A percentile compares a stretch with the other conserved stretches of the same genome.
These are phyloP conservation scores for Actinopyga echinites DNA, from an alignment of 53 echinoderm and acorn worm genomes.

Conservation along the genomic window DNA sequence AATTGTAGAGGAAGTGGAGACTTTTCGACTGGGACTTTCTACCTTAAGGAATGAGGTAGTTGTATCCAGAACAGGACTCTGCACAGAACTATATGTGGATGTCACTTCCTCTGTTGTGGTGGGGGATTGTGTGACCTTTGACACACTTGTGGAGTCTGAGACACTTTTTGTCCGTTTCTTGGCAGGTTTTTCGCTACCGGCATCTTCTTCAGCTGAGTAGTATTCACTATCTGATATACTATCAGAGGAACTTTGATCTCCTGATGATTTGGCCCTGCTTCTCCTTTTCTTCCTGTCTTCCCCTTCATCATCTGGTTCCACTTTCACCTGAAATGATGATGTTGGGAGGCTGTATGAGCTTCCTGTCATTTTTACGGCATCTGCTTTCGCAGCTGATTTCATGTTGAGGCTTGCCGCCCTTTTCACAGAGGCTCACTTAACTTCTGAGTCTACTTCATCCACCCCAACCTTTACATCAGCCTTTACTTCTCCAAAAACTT, in stretches of 20 bases:
- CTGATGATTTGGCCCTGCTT: constrained; percentile 38
- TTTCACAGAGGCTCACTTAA: constrained; percentile 4
- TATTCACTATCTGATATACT: constrained; percentile 90
- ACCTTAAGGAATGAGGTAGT: constrained; percentile 68
- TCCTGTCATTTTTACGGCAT: constrained; percentile 46
- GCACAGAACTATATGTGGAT: constrained; percentile 35
- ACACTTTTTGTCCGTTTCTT: constrained; percentile 23
- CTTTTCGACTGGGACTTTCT: constrained; percentile 54
- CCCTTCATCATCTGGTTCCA: background rate
- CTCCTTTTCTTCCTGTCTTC: background rate
- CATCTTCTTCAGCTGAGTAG: constrained; percentile 88
- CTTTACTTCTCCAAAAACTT: background rate
- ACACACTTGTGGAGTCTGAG: background rate
- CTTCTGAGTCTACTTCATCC: background rate
- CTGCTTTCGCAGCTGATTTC: background rate
- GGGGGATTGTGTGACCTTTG: constrained; percentile 29
- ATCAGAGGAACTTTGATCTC: constrained; percentile 48
- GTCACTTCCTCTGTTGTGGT: constrained; percentile 47
- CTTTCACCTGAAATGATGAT: constrained; percentile 43
- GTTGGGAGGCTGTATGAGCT: constrained; percentile 93
- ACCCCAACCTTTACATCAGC: background rate
- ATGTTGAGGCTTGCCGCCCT: constrained; percentile 19
- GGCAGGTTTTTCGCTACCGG: constrained; percentile 10
- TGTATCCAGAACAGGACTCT: constrained; percentile 50
- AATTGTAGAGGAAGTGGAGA: constrained; percentile 31